These are phyloP conservation scores for Beroe forskalii DNA, from an alignment of 37 sponge, comb jelly and placozoan species.

Conservation along the genomic window DNA sequence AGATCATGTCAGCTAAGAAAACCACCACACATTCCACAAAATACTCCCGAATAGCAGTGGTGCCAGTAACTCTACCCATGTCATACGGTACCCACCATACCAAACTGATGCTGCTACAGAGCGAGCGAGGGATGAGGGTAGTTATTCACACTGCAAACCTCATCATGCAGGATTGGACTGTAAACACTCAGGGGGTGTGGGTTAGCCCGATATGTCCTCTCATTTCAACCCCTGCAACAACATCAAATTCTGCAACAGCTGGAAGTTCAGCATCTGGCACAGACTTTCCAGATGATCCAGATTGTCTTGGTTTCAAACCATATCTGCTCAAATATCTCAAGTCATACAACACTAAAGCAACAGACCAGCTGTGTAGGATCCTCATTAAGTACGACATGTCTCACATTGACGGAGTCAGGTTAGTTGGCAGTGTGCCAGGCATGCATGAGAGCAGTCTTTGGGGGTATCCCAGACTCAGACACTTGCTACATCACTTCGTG, in stretches of 20 bases:
- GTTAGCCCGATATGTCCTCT: slow-evolving; percentile 79
- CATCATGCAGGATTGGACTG: slow-evolving; percentile 81
- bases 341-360: neutral
- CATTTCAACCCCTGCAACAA: neutral
- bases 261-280: too few relatives aligned
- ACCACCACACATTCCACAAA: neutral
- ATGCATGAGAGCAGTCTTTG: neutral
- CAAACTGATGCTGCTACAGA: slow-evolving; percentile 89
- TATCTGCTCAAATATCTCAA: slow-evolving; percentile 34
- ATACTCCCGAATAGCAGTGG: neutral
- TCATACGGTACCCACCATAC: slow-evolving; percentile 70
- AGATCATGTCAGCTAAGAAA: neutral
- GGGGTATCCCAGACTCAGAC: neutral
- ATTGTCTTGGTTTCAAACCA: neutral
- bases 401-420: neutral
- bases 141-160: slow-evolving; percentile 95
- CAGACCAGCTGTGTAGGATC: slow-evolving; percentile 49
- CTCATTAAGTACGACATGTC: slow-evolving; percentile 22
- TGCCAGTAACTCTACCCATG: neutral
- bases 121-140: slow-evolving; percentile 80
- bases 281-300: neutral
- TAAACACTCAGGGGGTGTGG: slow-evolving; percentile 85
- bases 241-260: too few relatives aligned
- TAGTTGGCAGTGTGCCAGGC: slow-evolving; percentile 50
- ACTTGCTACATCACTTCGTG: neutral